Base-by-base conservation (phyloP, 2,888 invertebrate genomes). In the Syrphus vitripennis region DNA sequence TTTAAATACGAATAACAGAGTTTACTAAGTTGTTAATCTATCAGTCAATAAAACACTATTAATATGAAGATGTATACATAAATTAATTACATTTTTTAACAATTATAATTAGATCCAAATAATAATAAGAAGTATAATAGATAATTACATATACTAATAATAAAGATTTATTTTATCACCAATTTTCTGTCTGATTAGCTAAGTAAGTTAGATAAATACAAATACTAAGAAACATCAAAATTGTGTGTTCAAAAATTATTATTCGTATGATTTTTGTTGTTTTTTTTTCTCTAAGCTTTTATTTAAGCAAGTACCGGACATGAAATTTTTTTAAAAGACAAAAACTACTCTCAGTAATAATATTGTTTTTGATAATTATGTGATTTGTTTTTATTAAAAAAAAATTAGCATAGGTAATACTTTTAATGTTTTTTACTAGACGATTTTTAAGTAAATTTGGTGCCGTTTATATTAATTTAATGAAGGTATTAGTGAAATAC, bases 11-110 rank as follows among this genome's bases (percentile, higher is more conserved):
- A 82, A 87, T 87, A 87, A 87, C 86, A 86, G 86, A 86, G 78
- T 81, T 87, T 82, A 83, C 86, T 86, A 86, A 88, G 77, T 87
- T 87, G 90, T 90, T 91, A 91, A 90, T 89, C 91, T 91, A 91
- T 91, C 91, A 91, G 91, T 91, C 91, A 88, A 90, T 90, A 90
- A 88, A 83, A 83, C 87, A 82, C 74, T 86, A 78, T 82, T 82
- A 82, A 86, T 83, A 79, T 61, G 21, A 87, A 67, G 67, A 89
- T 90, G 88, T 78, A 69, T 72, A 57, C 71, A 87, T 83, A 83
- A 83, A 83, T 84, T 74, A 83, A 84, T 84, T 84, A 87, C 83
- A 83, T 76, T 80, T 65, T 53, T 63, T 80, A 87, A 83, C 89
- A 90, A 88, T 89, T 89, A 82, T 65, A 79, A 72, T 77, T 75